Conservation (phyloP, 2,797 vertebrate genomes). For the Anguilla obscura region DNA sequence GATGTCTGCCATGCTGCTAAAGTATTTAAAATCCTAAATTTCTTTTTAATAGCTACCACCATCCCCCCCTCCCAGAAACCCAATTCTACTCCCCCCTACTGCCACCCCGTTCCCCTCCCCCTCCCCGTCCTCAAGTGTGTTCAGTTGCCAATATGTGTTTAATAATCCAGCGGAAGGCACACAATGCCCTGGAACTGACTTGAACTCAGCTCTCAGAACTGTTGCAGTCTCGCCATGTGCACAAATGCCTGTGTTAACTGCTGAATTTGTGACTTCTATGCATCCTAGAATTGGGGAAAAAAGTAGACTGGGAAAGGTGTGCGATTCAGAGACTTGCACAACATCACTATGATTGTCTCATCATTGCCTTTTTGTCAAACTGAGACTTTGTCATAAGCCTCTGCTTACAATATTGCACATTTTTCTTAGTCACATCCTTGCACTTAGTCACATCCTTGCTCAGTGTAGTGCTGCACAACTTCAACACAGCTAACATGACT, state of each 20-base stretch:
- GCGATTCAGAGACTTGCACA: not conserved
- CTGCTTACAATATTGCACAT: not conserved
- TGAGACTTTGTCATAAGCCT: not conserved
- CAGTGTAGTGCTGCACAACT: not conserved
- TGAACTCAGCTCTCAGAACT: not conserved
- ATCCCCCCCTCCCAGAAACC: constrained; percentile 31
- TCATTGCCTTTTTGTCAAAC: not conserved
- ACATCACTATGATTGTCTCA: not conserved
- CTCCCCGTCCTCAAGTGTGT: not conserved
- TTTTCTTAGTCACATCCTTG: not conserved
- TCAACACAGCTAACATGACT: not conserved
- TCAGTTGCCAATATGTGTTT: not conserved
- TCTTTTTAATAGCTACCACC: constrained; percentile 39
- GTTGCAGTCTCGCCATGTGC: not conserved
- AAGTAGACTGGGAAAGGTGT: not conserved
- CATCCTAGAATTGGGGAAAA: not conserved
- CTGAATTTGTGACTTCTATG: not conserved
- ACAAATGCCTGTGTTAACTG: not conserved
- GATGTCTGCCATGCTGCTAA: constrained; percentile 30
- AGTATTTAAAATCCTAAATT: constrained; percentile 38
- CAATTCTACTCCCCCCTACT: constrained; percentile 45
- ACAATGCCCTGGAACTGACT: constrained; percentile 10
- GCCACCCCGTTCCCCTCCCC: constrained; percentile 49
- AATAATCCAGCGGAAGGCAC: constrained; percentile 24
- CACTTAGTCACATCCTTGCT: not conserved